Base-by-base conservation (phyloP, 2,888 invertebrate species). In the Eupithecia inturbata region DNA sequence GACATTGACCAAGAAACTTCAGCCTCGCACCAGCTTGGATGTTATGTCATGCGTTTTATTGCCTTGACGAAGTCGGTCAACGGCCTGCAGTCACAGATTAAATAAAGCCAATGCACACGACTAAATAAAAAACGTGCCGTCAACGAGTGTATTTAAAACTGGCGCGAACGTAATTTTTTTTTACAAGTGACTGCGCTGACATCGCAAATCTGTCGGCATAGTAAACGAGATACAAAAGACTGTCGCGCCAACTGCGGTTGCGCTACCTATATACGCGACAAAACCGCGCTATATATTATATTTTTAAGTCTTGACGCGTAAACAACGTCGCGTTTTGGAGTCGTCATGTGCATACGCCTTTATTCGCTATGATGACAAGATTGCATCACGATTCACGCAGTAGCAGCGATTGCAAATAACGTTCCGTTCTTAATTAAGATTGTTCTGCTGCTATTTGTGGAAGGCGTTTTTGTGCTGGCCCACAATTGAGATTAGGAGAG, bases 401-500 rank as follows among this genome's bases (percentile, higher is more conserved):
- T 80, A 84, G 80, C 80, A 78, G 76, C 79, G 79, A 83, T 80
- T 79, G 80, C 78, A 79, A 82, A 84, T 82, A 75, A 82, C 83
- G 83, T 84, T 85, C 84, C 84, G 78, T 85, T 86, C 82, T 82
- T 85, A 83, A 86, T 87, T 81, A 84, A 85, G 82, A 85, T 85
- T 83, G 78, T 77, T 84, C 83, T 84, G 83, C 82, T 82, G 86
- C 85, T 85, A 85, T 85, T 85, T 85, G 84, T 85, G 81, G 79
- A 81, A 86, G 84, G 84, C 85, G 84, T 87, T 88, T 89, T 89
- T 84, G 85, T 85, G 68, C 76, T 73, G 71, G 76, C 76, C 73
- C 73, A 76, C 71, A 71, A 68, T 57, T 71, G 88, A 89, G 89
- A 90, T 92, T 91, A 91, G 83, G 83, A 80, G 84, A 88, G 94